A percentile compares a stretch with the other conserved stretches of the same genome.
These are phyloP conservation scores for Saimiri boliviensis DNA, from an alignment of 2,113 vertebrate species.

Conservation along the genomic window DNA sequence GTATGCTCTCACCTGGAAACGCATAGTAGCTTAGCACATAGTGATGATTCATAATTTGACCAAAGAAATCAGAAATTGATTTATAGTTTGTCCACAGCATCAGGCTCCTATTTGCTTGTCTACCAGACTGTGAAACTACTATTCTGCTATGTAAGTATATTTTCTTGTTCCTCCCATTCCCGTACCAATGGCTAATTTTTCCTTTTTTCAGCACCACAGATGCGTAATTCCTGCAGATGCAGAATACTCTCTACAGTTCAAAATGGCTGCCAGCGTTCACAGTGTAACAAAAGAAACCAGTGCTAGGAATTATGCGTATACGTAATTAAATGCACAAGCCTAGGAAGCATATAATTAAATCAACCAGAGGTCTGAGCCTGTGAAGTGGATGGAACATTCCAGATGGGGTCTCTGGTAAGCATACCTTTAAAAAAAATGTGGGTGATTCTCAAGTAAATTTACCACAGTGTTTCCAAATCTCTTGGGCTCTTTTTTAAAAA, in stretches of 20 bases:
- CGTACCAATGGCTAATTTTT: slow-evolving; percentile 62
- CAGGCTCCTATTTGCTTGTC: slow-evolving; percentile 72
- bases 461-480: neutral
- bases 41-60: slow-evolving; percentile 79
- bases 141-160: slow-evolving; percentile 71
- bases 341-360: slow-evolving; percentile 7
- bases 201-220: slow-evolving; percentile 61
- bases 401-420: neutral
- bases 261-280: slow-evolving; percentile 53
- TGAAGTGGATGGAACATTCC: neutral
- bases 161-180: slow-evolving; percentile 65
- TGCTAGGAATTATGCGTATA: neutral
- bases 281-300: slow-evolving; percentile 36
- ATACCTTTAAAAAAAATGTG: slow-evolving; percentile 14
- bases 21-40: neutral
- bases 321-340: slow-evolving; percentile 16
- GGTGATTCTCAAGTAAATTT: neutral
- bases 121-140: slow-evolving; percentile 75
- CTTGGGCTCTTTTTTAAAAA: slow-evolving; percentile 18
- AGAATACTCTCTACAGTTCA: slow-evolving; percentile 36
- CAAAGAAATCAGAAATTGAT: slow-evolving; percentile 75
- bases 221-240: slow-evolving; percentile 64
- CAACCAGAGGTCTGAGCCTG: neutral
- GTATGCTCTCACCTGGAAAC: slow-evolving; percentile 48
- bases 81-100: slow-evolving; percentile 75